phyloP scores from a whole-genome alignment of 23 tunicate genomes.

The Trididemnum miniatum region DNA sequence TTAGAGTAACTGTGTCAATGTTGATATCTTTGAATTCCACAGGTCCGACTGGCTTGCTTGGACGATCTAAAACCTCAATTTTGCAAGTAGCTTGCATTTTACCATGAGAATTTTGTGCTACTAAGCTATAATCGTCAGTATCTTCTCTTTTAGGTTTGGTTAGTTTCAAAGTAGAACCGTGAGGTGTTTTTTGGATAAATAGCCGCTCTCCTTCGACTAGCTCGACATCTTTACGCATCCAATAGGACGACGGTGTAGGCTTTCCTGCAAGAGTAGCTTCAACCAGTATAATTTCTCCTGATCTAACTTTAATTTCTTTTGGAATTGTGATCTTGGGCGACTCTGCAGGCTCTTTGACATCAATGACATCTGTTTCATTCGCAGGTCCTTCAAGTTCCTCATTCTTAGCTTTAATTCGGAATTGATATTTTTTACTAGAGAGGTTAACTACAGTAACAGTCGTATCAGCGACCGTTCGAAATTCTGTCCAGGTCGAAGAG shows the following conservation, averaged over 20 bases:
- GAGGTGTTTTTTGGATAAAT: conserved; percentile 52
- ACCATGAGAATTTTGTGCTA: conserved; percentile 76
- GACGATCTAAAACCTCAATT: conserved; percentile 79
- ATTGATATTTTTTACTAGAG: conserved; percentile 64
- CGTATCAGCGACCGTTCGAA: conserved; percentile 76
- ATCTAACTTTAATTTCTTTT: conserved; percentile 48
- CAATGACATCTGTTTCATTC: conserved; percentile 69
- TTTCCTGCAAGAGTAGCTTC: conserved; percentile 69
- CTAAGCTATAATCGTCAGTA: conserved; percentile 64
- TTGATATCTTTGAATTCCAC: conserved; percentile 68
- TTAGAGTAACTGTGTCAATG: conserved; percentile 69
- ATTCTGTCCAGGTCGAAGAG: conserved; percentile 63
- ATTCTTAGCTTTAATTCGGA: conserved; percentile 82
- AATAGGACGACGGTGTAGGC: conserved; percentile 68
- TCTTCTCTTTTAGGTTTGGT: conserved; percentile 61
- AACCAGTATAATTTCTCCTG: conserved; percentile 61
- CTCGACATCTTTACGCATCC: conserved; percentile 75
- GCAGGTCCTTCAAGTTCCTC: conserved; percentile 66
- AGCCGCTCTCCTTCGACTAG: conserved; percentile 56
- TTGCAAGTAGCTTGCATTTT: conserved; percentile 51
- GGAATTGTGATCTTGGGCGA: conserved; percentile 64
- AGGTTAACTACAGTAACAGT: conserved; percentile 70
- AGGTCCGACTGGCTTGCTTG: conserved; percentile 66
- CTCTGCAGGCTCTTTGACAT: conserved; percentile 79
- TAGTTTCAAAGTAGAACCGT: conserved; percentile 37